Conservation (phyloP, 2,797 vertebrate genomes). For the Gouania willdenowi region DNA sequence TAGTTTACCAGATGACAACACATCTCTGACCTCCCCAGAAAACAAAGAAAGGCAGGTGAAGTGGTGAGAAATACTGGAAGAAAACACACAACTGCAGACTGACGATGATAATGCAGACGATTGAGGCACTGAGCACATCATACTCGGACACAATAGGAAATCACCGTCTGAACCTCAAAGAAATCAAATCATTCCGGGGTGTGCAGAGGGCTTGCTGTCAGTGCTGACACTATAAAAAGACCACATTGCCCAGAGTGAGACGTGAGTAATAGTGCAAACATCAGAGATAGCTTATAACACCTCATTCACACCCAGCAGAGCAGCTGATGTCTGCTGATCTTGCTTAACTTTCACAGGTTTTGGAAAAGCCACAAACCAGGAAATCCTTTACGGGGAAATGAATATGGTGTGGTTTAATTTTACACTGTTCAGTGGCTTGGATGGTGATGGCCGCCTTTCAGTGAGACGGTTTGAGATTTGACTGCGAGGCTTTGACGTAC, state of each 20-base stretch:
- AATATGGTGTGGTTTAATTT: no score
- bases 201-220: conserved; percentile 24
- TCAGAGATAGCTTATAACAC: conserved; percentile 20
- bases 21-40: conserved; percentile 21
- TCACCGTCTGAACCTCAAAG: conserved; percentile 43
- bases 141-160: conserved; percentile 36
- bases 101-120: neutral
- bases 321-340: conserved; percentile 3
- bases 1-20: conserved; percentile 30
- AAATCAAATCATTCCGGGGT: conserved; percentile 42
- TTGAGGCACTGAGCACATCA: conserved; percentile 13
- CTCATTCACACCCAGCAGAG: conserved; percentile 7
- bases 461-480: no score
- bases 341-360: conserved; percentile 5
- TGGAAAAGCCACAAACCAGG: conserved; percentile 4
- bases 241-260: conserved; percentile 20
- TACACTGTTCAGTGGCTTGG: no score
- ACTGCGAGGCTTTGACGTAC: no score
- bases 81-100: neutral
- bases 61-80: neutral
- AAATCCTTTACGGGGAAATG: neutral
- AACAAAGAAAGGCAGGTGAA: conserved; percentile 14
- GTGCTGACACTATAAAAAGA: conserved; percentile 52
- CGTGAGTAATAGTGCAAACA: conserved; percentile 16
- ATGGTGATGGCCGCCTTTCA: no score